These are phyloP conservation scores for Camelus bactrianus DNA, from an alignment of 2,113 vertebrate species.

Conservation along the genomic window DNA sequence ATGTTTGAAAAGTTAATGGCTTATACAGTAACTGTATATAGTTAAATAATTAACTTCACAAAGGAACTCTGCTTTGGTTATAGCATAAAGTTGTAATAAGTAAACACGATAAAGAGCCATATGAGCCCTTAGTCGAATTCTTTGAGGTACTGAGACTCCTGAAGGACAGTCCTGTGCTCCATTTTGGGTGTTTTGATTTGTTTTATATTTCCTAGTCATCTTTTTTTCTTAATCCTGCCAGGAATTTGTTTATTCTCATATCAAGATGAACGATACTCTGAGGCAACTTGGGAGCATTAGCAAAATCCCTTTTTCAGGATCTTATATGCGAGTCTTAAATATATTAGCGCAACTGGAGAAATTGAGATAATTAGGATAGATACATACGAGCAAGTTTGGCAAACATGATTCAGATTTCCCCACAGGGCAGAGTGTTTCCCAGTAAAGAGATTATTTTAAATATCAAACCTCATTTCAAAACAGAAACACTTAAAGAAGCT, in stretches of 20 bases:
- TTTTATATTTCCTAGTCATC: slow-evolving; percentile 39
- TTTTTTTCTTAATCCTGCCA: neutral
- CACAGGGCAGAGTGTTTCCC: slow-evolving; percentile 8
- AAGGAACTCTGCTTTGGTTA: slow-evolving; percentile 57
- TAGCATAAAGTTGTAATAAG: slow-evolving; percentile 66
- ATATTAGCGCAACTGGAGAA: neutral
- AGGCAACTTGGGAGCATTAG: neutral
- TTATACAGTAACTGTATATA: slow-evolving; percentile 71
- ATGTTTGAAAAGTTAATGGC: slow-evolving; percentile 77
- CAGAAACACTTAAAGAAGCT: neutral
- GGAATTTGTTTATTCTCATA: slow-evolving; percentile 53
- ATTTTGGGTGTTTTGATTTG: slow-evolving; percentile 21
- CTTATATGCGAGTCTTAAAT: neutral
- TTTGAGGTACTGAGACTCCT: slow-evolving; percentile 18
- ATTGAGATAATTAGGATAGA: neutral
- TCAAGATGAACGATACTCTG: neutral
- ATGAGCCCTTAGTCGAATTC: slow-evolving; percentile 41
- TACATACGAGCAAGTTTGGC: neutral
- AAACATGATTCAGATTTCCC: neutral
- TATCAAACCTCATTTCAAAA: slow-evolving; percentile 54
- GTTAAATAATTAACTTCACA: slow-evolving; percentile 76
- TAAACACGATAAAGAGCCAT: slow-evolving; percentile 36
- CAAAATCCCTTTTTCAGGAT: slow-evolving; percentile 31
- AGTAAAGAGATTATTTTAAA: slow-evolving; percentile 45
- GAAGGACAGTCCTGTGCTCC: neutral